These are phyloP conservation scores for Actinemys pallida DNA, from an alignment of 2,113 vertebrate genomes.

Conservation along the genomic window DNA sequence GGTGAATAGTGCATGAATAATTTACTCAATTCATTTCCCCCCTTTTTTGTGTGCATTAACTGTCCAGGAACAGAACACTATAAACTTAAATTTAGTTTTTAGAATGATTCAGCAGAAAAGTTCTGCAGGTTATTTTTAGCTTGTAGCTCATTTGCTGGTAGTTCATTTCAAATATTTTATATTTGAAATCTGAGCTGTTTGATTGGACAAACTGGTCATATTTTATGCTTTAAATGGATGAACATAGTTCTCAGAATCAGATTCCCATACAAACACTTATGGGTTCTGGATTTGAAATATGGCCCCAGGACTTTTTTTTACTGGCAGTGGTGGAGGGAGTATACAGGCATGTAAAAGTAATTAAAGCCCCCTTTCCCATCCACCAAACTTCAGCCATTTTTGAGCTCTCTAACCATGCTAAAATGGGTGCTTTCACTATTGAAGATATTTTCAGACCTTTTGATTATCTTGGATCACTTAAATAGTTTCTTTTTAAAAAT, in stretches of 20 bases:
- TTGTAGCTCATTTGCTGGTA: too few species aligned
- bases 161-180: too few species aligned
- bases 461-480: not conserved
- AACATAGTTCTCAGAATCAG: not conserved
- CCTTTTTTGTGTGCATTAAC: not conserved
- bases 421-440: not conserved
- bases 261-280: not conserved
- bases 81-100: constrained; percentile 35
- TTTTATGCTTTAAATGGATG: not conserved
- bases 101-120: constrained; percentile 30
- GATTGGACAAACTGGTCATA: too few species aligned
- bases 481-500: not conserved
- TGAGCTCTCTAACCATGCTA: not conserved
- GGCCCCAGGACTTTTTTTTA: not conserved
- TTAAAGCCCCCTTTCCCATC: not conserved
- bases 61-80: not conserved
- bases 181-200: too few species aligned
- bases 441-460: not conserved
- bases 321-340: not conserved
- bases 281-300: not conserved
- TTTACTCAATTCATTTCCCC: not conserved
- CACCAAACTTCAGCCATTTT: not conserved
- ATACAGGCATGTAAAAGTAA: not conserved
- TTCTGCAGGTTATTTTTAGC: too few species aligned
- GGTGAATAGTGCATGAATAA: not conserved